Base-by-base conservation (phyloP, 1,140 invertebrate species). In the Mesaphorura yosii region DNA sequence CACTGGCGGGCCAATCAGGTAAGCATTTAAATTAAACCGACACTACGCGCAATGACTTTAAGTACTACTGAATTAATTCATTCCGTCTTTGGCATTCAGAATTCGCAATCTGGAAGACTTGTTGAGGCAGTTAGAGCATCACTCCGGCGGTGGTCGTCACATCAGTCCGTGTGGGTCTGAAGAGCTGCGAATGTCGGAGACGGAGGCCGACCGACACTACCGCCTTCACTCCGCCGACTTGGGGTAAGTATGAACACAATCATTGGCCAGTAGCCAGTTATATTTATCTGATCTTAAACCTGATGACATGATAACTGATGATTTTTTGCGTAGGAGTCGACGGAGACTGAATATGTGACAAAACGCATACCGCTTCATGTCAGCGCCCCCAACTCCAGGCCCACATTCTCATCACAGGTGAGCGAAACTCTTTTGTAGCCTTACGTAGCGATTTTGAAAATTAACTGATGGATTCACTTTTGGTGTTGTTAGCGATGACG, bases 81-180 rank as follows among this genome's bases (percentile, higher is more conserved):
- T 14, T 45, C n/a, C 40, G 15, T n/a, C 31, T 34, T 10, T 34
- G 31, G 10, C n/a, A n/a, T 34, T 10, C 55, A 59, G 88, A 41
- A 92, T 93, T 65, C 76, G 89, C 31, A 93, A 87, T 66, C 70
- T 94, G 48, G 88, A 92, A 69, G 88, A 93, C 67, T 75, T 94
- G 20, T 88, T 93, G 55, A 73, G 88, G 41, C 86, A 91, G 69
- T 70, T 94, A 49, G 87, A 93, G 67, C 84, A 90, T 66, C 87
- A 91, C 68, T 82, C 83, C 31, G 54, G 55, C 42, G 31, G n/a
- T 34, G 79, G 81, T 39, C 75, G 86, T 4, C 86, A 89, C 68
- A 86, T 86, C 81, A 90, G 86, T 67, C 66, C 68, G 42, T 85
- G 83, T 58, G 86, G 84, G 40, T 90, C 86, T 10, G 88, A 91